phyloP scores from a whole-genome alignment of 2,113 vertebrate genomes.

The Python bivittatus region DNA sequence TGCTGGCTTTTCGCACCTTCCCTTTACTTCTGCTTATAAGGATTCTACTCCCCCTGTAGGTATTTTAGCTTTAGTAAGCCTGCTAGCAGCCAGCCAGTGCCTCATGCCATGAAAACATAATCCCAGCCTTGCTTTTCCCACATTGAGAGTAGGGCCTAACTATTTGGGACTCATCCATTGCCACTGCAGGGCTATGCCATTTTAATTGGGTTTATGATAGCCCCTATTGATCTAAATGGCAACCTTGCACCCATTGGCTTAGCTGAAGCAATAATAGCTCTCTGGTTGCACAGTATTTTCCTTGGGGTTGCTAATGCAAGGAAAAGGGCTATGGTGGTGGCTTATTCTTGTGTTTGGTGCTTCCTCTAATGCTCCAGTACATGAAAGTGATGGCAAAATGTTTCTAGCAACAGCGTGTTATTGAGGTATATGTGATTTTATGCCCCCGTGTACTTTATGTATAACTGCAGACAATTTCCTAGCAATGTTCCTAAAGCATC shows the following conservation, averaged over 20 bases:
- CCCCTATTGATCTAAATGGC: background rate
- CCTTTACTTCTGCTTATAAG: background rate
- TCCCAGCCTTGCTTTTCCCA: background rate
- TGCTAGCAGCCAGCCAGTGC: background rate
- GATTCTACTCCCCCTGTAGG: background rate
- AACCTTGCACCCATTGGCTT: background rate
- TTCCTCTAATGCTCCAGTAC: background rate
- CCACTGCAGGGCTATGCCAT: background rate
- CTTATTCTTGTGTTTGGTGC: background rate
- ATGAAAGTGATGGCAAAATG: background rate
- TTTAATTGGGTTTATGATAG: background rate
- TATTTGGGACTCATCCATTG: background rate
- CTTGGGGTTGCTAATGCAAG: background rate
- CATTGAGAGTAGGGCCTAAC: background rate
- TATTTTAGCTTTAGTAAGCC: constrained; percentile 1
- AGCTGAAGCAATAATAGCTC: constrained; percentile 27
- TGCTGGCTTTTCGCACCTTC: constrained; percentile 22
- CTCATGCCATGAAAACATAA: background rate
- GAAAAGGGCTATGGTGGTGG: background rate
- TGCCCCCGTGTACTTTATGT: background rate
- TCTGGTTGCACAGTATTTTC: background rate
- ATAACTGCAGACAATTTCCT: constrained; percentile 1
- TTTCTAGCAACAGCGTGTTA: background rate
- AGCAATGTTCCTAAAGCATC: constrained; percentile 10
- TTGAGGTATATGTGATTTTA: background rate